These are phyloP conservation scores for Protomyctophum bolini DNA, from an alignment of 2,113 vertebrate species.

Conservation along the genomic window DNA sequence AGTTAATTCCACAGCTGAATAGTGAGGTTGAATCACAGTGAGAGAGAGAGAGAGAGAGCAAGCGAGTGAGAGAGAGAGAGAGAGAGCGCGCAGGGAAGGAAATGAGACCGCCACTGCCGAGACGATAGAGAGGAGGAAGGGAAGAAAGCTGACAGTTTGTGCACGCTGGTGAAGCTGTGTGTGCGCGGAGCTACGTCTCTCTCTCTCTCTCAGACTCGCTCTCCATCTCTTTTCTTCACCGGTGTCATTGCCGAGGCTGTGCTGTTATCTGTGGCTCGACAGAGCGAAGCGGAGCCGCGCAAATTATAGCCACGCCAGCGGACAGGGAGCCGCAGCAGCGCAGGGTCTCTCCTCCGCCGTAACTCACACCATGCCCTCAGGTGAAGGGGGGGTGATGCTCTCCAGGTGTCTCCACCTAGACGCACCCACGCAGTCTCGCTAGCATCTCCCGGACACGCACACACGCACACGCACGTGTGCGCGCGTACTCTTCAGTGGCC, in stretches of 20 bases:
- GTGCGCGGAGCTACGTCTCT: slow-evolving; percentile 55
- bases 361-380: slow-evolving; percentile 53
- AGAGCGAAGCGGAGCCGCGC: slow-evolving; percentile 50
- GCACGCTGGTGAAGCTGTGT: slow-evolving; percentile 23
- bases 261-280: slow-evolving; percentile 64
- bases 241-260: slow-evolving; percentile 55
- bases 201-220: slow-evolving; percentile 51
- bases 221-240: slow-evolving; percentile 44
- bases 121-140: slow-evolving; percentile 58
- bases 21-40: not conserved
- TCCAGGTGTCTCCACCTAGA: slow-evolving; percentile 48
- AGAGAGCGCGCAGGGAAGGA: not conserved
- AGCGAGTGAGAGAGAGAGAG: slow-evolving; percentile 8
- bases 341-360: slow-evolving; percentile 40
- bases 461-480: not conserved
- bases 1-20: slow-evolving; percentile 25
- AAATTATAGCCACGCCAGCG: slow-evolving; percentile 35
- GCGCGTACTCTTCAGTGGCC: slow-evolving; percentile 21
- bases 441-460: not conserved
- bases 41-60: slow-evolving; percentile 26
- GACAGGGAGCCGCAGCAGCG: slow-evolving; percentile 59
- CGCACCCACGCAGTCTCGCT: slow-evolving; percentile 2
- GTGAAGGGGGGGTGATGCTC: slow-evolving; percentile 61
- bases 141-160: slow-evolving; percentile 63
- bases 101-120: slow-evolving; percentile 24